These are phyloP conservation scores for Drosophila pruinosa DNA, from an alignment of 1,140 invertebrate genomes.

Conservation along the genomic window DNA sequence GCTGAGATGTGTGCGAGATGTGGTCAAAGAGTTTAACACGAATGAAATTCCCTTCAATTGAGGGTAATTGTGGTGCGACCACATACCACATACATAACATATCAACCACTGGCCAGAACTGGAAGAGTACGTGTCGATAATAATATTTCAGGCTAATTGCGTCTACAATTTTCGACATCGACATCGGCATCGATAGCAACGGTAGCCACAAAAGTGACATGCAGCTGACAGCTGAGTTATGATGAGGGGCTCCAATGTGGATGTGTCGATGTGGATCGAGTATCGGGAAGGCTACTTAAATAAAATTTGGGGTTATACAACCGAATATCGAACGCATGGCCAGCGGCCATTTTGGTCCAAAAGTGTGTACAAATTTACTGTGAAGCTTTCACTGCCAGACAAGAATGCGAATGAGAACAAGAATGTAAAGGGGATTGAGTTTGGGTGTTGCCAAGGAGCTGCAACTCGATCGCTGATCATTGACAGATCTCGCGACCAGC, in stretches of 20 bases:
- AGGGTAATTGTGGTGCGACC: conserved; percentile 71
- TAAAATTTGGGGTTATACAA: conserved; percentile 63
- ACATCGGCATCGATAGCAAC: conserved; percentile 46
- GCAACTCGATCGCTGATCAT: conserved; percentile 1
- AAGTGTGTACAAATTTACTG: conserved; percentile 76
- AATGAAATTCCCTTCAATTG: conserved; percentile 73
- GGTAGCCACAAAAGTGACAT: conserved; percentile 81
- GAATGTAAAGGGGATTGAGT: neutral
- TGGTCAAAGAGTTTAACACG: conserved; percentile 80
- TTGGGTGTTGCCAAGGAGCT: conserved; percentile 37
- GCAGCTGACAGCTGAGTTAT: conserved; percentile 82
- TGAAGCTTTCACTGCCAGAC: conserved; percentile 67
- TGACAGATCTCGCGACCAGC: neutral
- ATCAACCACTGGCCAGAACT: conserved; percentile 2
- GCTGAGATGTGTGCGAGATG: conserved; percentile 51
- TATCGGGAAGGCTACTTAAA: conserved; percentile 53
- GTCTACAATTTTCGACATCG: conserved; percentile 75
- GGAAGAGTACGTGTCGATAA: conserved; percentile 76
- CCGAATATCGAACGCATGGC: conserved; percentile 31
- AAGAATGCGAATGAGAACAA: neutral
- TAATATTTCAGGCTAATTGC: conserved; percentile 79
- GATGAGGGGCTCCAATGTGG: conserved; percentile 43
- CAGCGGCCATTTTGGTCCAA: conserved; percentile 60
- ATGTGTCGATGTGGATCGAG: neutral
- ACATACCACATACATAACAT: conserved; percentile 25